Evolutionary conservation across 1,140 invertebrate genomes (phyloP), one percentile per base, ranked within the genome.

Genomic region (Drosophila chauvacae): DNA sequence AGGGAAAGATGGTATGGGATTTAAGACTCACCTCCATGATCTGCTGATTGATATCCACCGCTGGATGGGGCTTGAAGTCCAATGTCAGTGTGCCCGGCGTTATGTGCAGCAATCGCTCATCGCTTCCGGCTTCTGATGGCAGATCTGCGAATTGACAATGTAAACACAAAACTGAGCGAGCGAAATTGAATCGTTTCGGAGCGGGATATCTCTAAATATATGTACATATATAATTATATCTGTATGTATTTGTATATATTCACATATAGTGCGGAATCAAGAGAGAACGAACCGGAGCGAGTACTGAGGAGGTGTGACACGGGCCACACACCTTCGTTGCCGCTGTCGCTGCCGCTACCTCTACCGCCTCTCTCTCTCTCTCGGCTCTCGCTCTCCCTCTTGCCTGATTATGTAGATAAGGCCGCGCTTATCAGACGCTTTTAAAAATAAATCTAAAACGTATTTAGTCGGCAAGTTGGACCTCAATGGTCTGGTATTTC

Each of bases 361-460:
- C 56, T n/a, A 4, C 23, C 51, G 11, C 44, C 11, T 23, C 20
- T 37, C 35, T 37, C 11, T 37, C 7, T 13, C 26, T 23, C 4
- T 20, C 7, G 18, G 33, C 37, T 33, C 1, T 33, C 10, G 13
- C 57, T 14, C 30, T 51, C 59, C 7, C 44, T 59, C 63, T 62
- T 23, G 55, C 39, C 63, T 77, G 83, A 87, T 87, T 87, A 80
- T 74, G 65, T 63, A 83, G 80, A 83, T 88, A 87, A 87, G 83
- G 71, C 56, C 53, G 55, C 66, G 79, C 83, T 87, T 87, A 87
- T 87, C 83, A 83, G 71, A 80, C 66, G 84, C 83, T 78, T 83
- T 83, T 56, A 77, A 83, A 87, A 88, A 87, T 88, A 88, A 79
- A 87, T 88, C 77, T 87, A 77, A 88, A 88, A 88, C 68, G 80